Evolutionary conservation across 2,113 vertebrate species (phyloP), one percentile per base, ranked within the genome.

Genomic region (Callospermophilus lateralis): DNA sequence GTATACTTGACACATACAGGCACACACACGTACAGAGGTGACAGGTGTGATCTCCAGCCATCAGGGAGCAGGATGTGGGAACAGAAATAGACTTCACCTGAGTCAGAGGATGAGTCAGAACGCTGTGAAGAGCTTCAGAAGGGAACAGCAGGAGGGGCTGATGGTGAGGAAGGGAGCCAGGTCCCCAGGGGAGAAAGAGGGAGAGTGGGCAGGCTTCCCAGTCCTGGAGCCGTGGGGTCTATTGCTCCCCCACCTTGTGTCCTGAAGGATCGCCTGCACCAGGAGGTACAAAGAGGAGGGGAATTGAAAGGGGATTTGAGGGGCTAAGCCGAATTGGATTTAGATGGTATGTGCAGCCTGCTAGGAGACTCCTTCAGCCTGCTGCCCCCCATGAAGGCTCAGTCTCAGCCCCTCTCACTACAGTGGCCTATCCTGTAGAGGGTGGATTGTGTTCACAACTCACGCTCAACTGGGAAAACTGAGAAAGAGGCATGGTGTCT

Each of bases 101-200:
- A 97, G 96, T 97, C 96, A 97, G 92, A 94, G 80, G 74, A 90
- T 97, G 97, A 98, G 96, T 98, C 96, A 97, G 68, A 96, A 93
- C 37, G 37, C 68, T 94, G 95, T 95, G 86, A 74, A 90, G 89
- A 91, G 58, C 79, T 89, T 96, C 90, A 26, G 86, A 95, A 97
- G 89, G 92, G 95, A 97, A 72, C 65, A 92, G 72, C 67, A 92
- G 93, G 96, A 96, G 94, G 96, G 92, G 92, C 67, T 87, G 89
- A 20, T 13, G 89, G 20, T 72, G 32, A 67, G 79, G 87, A 92
- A 87, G 65, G 58, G 42, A 97, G 86, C 96, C 92, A 94, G 91
- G 91, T 48, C 92, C 84, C 93, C 76, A 53, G 51, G 95, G 88
- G 28, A 95, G 73, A 90, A 39, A 67, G 80, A 95, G 67, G 78